Base-by-base conservation (phyloP, 2,113 vertebrate species). In the Cinclus mexicanus region DNA sequence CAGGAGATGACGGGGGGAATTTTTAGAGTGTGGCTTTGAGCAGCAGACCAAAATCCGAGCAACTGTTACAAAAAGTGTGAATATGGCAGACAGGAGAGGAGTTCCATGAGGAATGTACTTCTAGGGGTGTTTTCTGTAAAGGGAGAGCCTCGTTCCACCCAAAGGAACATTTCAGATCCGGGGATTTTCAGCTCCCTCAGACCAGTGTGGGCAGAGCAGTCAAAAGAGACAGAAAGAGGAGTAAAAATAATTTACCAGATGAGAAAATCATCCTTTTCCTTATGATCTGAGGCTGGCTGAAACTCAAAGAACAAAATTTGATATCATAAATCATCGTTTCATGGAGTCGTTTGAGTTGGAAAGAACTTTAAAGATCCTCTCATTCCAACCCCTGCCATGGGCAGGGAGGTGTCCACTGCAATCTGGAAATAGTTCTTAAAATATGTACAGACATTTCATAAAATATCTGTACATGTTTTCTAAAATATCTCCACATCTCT, bases 41-140 rank as follows among this genome's bases (percentile, higher is more conserved):
- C 21, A 87, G 77, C 79, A 80, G 57, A 91, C 8, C 80, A 70
- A 71, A 95, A 92, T 80, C 76, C 89, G 90, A 91, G 92, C 95
- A 95, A 95, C 88, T 94, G 93, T 35, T 88, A 94, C 10, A 13
- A 13, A 7, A 94, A 41, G 94, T 60, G 92, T 89, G 95, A 94
- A 37, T 5, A 81, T 50, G 90, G 90, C 83, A 92, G 90, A 86
- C 88, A 63, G 88, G 76, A 63, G 79, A 93, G 85, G 76, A 83
- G 90, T 52, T 68, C 90, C 78, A 4, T 2, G 3, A 65, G 64
- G 65, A 47, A 50, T 4, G 16, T 5, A 44, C 9, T 42, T 4
- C 22, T 0, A 33, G 71, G 24, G 83, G 53, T 81, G 72, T 61
- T 68, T 78, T 52, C 72, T 60, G 15, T 2, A 5, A 5, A 60